Conservation (phyloP, 2,113 vertebrate species). For the Eptatretus burgeri region DNA sequence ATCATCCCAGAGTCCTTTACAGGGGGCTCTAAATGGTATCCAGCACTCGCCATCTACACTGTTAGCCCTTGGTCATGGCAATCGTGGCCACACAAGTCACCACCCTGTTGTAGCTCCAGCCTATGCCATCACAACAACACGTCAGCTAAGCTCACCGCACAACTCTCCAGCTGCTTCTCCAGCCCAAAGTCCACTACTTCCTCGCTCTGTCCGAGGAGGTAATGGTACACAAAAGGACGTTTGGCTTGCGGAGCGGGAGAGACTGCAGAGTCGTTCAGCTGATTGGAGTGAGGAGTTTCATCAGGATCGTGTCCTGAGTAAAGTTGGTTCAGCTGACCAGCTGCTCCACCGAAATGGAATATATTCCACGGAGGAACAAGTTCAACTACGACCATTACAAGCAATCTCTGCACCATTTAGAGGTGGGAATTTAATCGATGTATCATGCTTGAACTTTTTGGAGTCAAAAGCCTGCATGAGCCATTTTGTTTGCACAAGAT, state of each 20-base stretch:
- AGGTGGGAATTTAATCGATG: too few species aligned
- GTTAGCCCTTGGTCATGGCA: not conserved
- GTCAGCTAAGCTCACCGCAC: conserved; percentile 3
- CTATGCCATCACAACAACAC: conserved; percentile 4
- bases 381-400: too few species aligned
- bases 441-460: too few species aligned
- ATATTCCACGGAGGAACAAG: too few species aligned
- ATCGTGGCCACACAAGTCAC: not conserved
- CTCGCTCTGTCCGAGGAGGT: not conserved
- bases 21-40: not conserved
- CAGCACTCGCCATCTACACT: not conserved
- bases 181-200: not conserved
- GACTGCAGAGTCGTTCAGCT: not conserved
- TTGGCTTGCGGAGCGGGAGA: not conserved
- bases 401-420: too few species aligned
- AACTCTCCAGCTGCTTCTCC: not conserved
- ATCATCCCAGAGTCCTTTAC: not conserved
- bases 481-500: too few species aligned
- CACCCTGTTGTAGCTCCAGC: not conserved
- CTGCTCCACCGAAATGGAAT: too few species aligned
- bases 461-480: too few species aligned
- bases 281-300: not conserved
- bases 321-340: too few species aligned
- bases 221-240: not conserved
- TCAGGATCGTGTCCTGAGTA: too few species aligned